These are phyloP conservation scores for Percopsis transmontana DNA, from an alignment of 2,113 vertebrate genomes.

Conservation along the genomic window DNA sequence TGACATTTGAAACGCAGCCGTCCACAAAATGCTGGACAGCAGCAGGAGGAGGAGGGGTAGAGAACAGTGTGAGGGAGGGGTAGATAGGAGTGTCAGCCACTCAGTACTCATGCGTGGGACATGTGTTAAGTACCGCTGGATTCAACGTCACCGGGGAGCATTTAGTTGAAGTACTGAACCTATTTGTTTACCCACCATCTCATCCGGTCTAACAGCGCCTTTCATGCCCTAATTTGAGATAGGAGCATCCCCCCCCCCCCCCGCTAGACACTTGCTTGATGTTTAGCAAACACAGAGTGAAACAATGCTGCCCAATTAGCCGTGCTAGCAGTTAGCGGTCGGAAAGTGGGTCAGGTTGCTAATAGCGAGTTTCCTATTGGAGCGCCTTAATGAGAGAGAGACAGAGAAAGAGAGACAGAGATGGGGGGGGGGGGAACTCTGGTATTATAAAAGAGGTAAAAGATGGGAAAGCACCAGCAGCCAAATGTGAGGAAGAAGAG, in stretches of 20 bases:
- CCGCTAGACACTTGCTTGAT: constrained; percentile 43
- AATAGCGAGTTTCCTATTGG: constrained; percentile 70
- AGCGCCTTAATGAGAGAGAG: constrained; percentile 50
- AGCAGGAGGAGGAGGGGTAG: too few relatives aligned
- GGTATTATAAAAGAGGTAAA: too few relatives aligned
- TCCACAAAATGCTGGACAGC: too few relatives aligned
- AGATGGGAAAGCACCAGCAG: background rate
- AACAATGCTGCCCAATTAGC: constrained; percentile 78
- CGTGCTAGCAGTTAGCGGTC: constrained; percentile 62
- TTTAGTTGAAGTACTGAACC: constrained; percentile 22
- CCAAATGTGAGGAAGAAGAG: too few relatives aligned
- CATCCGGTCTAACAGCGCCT: constrained; percentile 44
- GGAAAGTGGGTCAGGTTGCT: constrained; percentile 77
- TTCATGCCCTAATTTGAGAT: constrained; percentile 61
- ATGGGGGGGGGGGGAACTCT: too few relatives aligned
- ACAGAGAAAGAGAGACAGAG: constrained; percentile 5
- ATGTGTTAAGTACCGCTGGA: too few relatives aligned
- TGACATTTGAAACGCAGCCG: too few relatives aligned
- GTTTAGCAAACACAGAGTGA: constrained; percentile 59
- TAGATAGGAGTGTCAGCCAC: too few relatives aligned
- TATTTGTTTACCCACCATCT: constrained; percentile 32
- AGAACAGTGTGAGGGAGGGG: too few relatives aligned
- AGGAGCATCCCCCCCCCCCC: constrained; percentile 21
- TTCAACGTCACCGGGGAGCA: too few relatives aligned
- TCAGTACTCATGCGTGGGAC: too few relatives aligned